These are phyloP conservation scores for Acipenser oxyrinchus DNA, from an alignment of 2,797 vertebrate genomes.

Conservation along the genomic window DNA sequence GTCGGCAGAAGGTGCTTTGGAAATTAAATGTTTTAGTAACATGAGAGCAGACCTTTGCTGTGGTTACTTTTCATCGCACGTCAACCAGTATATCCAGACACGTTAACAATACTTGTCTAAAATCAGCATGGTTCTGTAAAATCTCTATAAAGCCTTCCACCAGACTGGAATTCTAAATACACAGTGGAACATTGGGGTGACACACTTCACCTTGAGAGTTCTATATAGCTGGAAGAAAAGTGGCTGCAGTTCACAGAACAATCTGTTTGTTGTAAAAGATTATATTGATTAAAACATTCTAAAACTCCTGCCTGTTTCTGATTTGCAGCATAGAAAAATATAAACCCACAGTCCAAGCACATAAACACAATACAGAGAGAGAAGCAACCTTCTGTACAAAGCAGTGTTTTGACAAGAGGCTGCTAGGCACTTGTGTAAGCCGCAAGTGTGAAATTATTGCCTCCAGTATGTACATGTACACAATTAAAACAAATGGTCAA, in stretches of 20 bases:
- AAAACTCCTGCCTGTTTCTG: not conserved
- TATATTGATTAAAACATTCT: not conserved
- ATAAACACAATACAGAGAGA: not conserved
- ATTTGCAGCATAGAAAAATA: slow-evolving; percentile 3
- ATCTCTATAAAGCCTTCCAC: slow-evolving; percentile 8
- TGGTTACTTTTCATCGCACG: too few relatives aligned
- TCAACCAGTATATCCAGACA: slow-evolving; percentile 11
- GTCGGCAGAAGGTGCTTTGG: too few relatives aligned
- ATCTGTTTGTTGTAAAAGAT: not conserved
- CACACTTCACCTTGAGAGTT: not conserved
- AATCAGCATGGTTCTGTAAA: slow-evolving; percentile 23
- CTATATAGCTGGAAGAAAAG: not conserved
- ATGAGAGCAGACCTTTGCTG: too few relatives aligned
- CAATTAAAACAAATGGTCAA: slow-evolving; percentile 24
- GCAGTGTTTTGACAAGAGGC: too few relatives aligned
- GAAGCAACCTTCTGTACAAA: not conserved
- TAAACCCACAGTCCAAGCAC: too few relatives aligned
- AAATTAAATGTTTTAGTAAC: too few relatives aligned
- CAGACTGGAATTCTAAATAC: not conserved
- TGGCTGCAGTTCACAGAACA: not conserved
- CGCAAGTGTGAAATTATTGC: too few relatives aligned
- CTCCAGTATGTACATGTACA: too few relatives aligned
- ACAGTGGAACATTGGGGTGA: too few relatives aligned
- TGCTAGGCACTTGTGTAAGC: too few relatives aligned
- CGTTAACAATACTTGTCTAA: slow-evolving; percentile 8